Conservation (phyloP, 2,113 vertebrate species). For the Puffinus mauretanicus region DNA sequence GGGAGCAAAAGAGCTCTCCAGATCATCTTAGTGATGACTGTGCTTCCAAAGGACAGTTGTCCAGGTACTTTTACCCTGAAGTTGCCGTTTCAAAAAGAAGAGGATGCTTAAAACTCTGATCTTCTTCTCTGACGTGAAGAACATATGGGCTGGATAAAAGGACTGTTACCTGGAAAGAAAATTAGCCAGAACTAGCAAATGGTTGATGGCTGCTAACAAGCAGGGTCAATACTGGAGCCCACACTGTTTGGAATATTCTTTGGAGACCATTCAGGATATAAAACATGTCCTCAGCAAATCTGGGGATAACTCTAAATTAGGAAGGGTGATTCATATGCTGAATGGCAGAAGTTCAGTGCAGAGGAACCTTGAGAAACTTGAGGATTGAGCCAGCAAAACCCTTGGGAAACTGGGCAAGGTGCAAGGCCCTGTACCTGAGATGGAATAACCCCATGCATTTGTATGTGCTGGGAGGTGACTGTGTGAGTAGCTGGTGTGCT, state of each 20-base stretch:
- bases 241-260: neutral
- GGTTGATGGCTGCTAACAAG: neutral
- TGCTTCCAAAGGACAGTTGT: neutral
- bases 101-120: neutral
- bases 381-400: neutral
- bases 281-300: neutral
- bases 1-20: neutral
- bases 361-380: neutral
- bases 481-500: neutral
- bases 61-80: neutral
- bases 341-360: neutral
- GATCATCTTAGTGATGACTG: neutral
- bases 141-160: neutral
- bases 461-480: neutral
- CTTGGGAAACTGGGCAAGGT: neutral
- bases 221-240: neutral
- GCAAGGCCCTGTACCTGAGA: neutral
- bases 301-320: neutral
- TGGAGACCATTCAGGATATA: neutral
- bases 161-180: neutral
- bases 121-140: neutral
- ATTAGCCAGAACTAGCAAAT: neutral
- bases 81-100: neutral
- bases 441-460: neutral
- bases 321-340: neutral